Evolutionary conservation across 2,797 vertebrate species (phyloP), one percentile per base, ranked within the genome.

Genomic region (Gadopsis marmoratus): DNA sequence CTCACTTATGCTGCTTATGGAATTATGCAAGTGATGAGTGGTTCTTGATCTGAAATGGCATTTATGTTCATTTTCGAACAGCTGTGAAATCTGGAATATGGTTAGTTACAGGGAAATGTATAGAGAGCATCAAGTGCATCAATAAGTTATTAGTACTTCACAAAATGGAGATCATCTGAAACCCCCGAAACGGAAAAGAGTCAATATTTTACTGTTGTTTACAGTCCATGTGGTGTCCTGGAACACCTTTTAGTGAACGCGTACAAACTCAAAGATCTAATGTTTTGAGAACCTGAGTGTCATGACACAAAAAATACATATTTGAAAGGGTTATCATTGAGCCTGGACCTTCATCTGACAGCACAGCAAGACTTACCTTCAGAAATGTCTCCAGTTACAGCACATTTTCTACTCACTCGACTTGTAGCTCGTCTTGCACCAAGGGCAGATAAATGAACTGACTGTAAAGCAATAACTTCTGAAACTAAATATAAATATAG

Each of bases 21-120:
- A 90, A 89, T 91, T 91, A 91, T 84, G 79, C 79, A 87, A 88
- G 79, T 84, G 78, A 86, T 74, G 82, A 91, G 79, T 43, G 0
- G 59, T 19, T 74, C 78, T 81, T 78, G 54, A 82, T 90, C 85
- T 72, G 59, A 85, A 89, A 86, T 59, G 19, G 67, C 41, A 69
- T 89, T 88, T 58, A 55, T 82, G 76, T 85, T 87, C 26, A 76
- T 84, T 89, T 84, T 63, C 70, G 74, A 78, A 65, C 72, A 82
- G 81, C 81, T 86, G 82, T 79, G 73, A 81, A 85, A 80, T 79
- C 41, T 64, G 51, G 66, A 75, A 73, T 76, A 53, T 35, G 47
- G 58, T 14, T 72, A 71, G 66, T 66, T 68, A 56, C 37, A 35
- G 56, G 59, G 67, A 73, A 55, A 79, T 74, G 37, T 35, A 53